phyloP scores from a whole-genome alignment of 2,888 invertebrate genomes.

The Nemurella pictetii region DNA sequence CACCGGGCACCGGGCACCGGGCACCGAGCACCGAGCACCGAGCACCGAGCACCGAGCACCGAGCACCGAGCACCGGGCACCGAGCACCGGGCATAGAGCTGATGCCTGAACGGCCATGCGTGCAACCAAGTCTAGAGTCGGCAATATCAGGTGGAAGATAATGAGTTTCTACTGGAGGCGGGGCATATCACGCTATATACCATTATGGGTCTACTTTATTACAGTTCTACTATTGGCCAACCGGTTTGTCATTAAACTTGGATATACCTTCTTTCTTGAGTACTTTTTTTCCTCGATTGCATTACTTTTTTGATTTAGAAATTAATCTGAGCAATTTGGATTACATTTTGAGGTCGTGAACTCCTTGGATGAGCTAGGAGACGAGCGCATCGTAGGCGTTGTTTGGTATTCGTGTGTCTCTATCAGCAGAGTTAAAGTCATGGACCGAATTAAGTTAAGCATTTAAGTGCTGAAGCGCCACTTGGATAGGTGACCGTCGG shows the following conservation, averaged over 20 bases:
- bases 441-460: too few species aligned
- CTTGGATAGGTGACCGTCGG: too few species aligned
- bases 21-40: too few species aligned
- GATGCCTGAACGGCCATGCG: conserved; percentile 23
- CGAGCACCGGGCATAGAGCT: background rate
- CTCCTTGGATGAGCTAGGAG: too few species aligned
- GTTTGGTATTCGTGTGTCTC: too few species aligned
- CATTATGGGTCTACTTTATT: conserved; percentile 38
- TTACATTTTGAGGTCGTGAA: background rate
- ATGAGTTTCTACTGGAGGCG: conserved; percentile 34
- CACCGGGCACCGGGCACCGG: too few species aligned
- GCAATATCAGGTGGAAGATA: conserved; percentile 40
- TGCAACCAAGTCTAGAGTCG: background rate
- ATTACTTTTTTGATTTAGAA: background rate
- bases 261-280: conserved; percentile 7
- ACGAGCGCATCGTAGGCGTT: too few species aligned
- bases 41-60: too few species aligned
- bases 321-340: background rate
- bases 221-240: conserved; percentile 37
- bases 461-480: too few species aligned
- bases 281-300: background rate
- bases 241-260: conserved; percentile 31
- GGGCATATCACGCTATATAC: conserved; percentile 36
- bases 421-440: too few species aligned
- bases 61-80: too few species aligned